A percentile compares a stretch with the other conserved stretches of the same genome.
Conservation (phyloP, 1,140 invertebrate species). For the Helicorthomorpha holstii region DNA sequence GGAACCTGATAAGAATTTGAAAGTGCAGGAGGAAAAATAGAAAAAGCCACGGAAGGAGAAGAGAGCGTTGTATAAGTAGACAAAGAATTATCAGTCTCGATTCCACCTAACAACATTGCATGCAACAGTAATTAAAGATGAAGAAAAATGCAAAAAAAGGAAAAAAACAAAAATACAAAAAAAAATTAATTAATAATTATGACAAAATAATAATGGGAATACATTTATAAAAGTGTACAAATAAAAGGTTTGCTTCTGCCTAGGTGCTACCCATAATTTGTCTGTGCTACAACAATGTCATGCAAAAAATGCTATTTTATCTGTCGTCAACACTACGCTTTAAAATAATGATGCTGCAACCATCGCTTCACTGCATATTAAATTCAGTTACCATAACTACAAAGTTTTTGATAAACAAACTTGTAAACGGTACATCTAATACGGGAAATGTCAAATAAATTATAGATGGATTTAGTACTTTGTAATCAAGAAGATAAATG, state of each 20-base stretch:
- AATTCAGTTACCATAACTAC: no score
- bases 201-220: not conserved
- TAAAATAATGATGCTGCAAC: no score
- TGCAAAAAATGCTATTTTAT: no score
- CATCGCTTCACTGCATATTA: no score
- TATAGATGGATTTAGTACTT: no score
- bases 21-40: not conserved
- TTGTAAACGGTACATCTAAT: no score
- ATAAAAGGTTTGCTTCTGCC: not conserved
- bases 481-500: no score
- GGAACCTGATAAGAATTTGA: not conserved
- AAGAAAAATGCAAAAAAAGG: not conserved
- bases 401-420: no score
- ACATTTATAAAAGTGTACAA: not conserved
- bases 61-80: not conserved
- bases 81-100: not conserved
- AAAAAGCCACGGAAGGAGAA: not conserved
- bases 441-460: no score
- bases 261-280: not conserved
- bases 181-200: not conserved
- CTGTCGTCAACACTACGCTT: no score
- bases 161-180: not conserved
- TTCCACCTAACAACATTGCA: not conserved
- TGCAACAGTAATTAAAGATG: not conserved
- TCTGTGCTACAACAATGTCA: no score